phyloP scores from a whole-genome alignment of 2,113 vertebrate species.

The Holacanthus passer region DNA sequence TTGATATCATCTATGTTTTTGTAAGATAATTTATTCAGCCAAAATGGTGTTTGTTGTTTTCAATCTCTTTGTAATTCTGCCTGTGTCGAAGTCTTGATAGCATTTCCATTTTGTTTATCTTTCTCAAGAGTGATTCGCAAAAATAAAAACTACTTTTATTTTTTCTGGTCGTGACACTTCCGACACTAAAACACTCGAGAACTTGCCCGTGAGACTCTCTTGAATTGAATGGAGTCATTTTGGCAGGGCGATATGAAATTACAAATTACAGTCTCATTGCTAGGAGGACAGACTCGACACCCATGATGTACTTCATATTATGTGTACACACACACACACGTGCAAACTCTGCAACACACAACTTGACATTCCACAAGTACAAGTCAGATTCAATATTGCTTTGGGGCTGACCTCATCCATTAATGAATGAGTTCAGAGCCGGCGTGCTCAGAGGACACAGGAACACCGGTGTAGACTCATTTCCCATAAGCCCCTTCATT shows the following conservation, averaged over 20 bases:
- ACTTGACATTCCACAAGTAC: conserved; percentile 21
- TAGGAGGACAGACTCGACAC: conserved; percentile 1
- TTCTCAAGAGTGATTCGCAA: conserved; percentile 72
- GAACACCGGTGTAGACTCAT: conserved; percentile 34
- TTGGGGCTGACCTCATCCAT: conserved; percentile 10
- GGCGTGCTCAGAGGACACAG: conserved; percentile 13
- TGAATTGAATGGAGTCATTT: not conserved
- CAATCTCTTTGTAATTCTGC: conserved; percentile 61
- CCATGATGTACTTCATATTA: not conserved
- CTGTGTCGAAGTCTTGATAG: conserved; percentile 35
- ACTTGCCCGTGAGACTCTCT: not conserved
- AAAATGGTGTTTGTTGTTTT: conserved; percentile 71
- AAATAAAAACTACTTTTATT: conserved; percentile 66
- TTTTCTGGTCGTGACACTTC: conserved; percentile 39
- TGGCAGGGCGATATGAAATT: conserved; percentile 12
- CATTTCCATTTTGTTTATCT: conserved; percentile 53
- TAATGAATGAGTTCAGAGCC: conserved; percentile 60
- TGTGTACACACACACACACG: not conserved
- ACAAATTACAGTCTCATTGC: conserved; percentile 17
- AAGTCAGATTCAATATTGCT: conserved; percentile 38
- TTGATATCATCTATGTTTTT: conserved; percentile 69
- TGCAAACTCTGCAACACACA: not conserved
- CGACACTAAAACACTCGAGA: not conserved
- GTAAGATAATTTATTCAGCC: conserved; percentile 79
- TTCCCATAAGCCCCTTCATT: conserved; percentile 64